phyloP scores from a whole-genome alignment of 2,113 vertebrate species.

The Pluvianellus socialis region DNA sequence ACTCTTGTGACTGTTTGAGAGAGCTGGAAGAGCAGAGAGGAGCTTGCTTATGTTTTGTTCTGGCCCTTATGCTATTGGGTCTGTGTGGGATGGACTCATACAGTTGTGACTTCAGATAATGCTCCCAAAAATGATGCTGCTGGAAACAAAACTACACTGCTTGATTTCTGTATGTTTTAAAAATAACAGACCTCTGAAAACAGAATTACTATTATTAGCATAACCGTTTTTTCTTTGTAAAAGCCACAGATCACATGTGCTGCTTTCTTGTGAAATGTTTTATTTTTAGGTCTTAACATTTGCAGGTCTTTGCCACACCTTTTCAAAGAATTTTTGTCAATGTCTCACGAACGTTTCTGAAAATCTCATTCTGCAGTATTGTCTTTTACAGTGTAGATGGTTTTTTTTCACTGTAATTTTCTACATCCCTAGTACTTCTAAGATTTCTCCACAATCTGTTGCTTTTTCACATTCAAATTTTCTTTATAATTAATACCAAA shows the following conservation, averaged over 20 bases:
- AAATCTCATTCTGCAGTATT: background rate
- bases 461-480: background rate
- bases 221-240: background rate
- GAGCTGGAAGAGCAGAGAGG: background rate
- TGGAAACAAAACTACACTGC: background rate
- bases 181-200: background rate
- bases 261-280: background rate
- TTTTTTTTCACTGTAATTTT: background rate
- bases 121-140: background rate
- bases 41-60: background rate
- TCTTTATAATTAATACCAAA: background rate
- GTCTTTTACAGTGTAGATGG: background rate
- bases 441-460: background rate
- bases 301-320: background rate
- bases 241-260: background rate
- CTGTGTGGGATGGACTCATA: background rate
- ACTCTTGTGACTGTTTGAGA: background rate
- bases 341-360: background rate
- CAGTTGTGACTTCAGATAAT: background rate
- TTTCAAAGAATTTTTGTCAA: background rate
- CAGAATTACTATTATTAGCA: background rate
- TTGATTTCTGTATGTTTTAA: background rate
- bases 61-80: background rate
- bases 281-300: slow-evolving; percentile 25
- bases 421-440: background rate